phyloP scores from a whole-genome alignment of 2,113 vertebrate genomes.

The Hemiscyllium ocellatum region DNA sequence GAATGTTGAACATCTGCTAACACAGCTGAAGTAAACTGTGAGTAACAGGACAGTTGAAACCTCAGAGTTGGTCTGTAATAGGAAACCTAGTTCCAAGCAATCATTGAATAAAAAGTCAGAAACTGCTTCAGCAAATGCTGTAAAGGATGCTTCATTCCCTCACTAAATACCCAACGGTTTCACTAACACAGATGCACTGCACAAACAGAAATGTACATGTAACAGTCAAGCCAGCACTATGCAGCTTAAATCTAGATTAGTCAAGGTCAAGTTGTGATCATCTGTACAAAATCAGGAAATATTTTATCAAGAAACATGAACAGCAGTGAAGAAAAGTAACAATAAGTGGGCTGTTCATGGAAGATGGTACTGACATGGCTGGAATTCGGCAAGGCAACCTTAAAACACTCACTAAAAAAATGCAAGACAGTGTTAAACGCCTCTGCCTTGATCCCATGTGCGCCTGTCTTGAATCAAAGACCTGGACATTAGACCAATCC shows the following conservation, averaged over 20 bases:
- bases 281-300: background rate
- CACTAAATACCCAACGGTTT: background rate
- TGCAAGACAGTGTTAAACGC: background rate
- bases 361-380: background rate
- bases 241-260: background rate
- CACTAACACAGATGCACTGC: background rate
- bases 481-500: background rate
- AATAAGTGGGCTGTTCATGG: background rate
- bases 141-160: background rate
- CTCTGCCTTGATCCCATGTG: background rate
- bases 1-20: background rate
- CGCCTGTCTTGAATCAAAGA: background rate
- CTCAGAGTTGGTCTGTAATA: background rate
- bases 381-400: background rate
- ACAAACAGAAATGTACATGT: background rate
- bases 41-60: background rate
- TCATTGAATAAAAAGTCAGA: background rate
- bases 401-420: background rate
- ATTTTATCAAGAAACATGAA: background rate
- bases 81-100: background rate
- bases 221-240: background rate
- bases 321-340: background rate
- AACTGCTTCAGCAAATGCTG: background rate
- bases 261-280: conserved; percentile 1
- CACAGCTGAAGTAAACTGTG: background rate